Base-by-base conservation (phyloP, 2,888 invertebrate species). In the Coleophora flavipennella region DNA sequence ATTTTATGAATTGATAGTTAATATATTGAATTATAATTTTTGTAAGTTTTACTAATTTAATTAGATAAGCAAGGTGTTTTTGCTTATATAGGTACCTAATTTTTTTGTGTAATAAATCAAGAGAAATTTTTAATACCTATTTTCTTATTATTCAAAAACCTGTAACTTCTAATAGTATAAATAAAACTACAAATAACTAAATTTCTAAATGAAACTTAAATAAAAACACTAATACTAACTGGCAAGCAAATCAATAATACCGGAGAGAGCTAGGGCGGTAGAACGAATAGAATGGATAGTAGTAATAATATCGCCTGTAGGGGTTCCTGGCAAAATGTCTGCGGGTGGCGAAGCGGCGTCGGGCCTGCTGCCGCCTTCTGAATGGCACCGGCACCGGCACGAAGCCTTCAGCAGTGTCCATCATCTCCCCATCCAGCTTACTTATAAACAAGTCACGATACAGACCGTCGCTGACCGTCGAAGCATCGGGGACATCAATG, bases 351-450 rank as follows among this genome's bases (percentile, higher is more conserved):
- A 66, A 66, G 2, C 65, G 60, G 12, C 67, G 58, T 11, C 60
- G 60, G 3, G 62, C 38, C 7, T 41, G 29, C 8, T 59, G 53
- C 42, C 48, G 54, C 29, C 55, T 61, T 43, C 56, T 58, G 13
- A 47, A 55, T 2, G 76, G 59, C 10, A 76, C 55, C 1, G 80
- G 71, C 8, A 69, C 51, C 1, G 78, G 80, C 1, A 65, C 59
- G 34, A 78, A 80, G 6, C 81, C 77, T 9, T 69, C 75, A 1
- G 79, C 80, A 0, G 77, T 69, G 11, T 74, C 72, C 78, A 83
- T 77, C 27, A 77, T 70, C 59, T 81, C 80, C 37, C 67, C 65
- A 36, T 71, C 56, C 39, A 73, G 52, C 34, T 56, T 67, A 28
- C 59, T 51, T 8, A 60, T 40, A 12, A 67, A 39, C n/a, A 59